Evolutionary conservation across 2,797 vertebrate genomes (phyloP).

Genomic region (Danio albolineatus): DNA sequence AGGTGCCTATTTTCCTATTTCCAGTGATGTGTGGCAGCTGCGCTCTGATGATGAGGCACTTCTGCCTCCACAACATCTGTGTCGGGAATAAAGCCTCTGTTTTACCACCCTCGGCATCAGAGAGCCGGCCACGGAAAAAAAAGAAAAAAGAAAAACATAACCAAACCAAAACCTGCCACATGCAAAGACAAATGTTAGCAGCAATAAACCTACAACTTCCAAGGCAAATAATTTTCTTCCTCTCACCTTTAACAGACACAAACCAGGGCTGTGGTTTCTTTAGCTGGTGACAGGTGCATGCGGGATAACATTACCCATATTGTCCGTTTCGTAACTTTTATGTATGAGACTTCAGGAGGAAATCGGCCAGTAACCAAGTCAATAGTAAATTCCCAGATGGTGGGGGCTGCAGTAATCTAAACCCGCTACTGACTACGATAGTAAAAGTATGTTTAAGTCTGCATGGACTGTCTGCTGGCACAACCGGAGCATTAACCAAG

Average conservation of each 20-base stretch:
- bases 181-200: constrained; percentile 68
- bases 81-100: constrained; percentile 6
- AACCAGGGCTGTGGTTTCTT: constrained; percentile 60
- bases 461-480: constrained; percentile 43
- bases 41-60: constrained; percentile 37
- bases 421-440: constrained; percentile 51
- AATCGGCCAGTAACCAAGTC: constrained; percentile 45
- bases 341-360: constrained; percentile 26
- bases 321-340: constrained; percentile 38
- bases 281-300: constrained; percentile 59
- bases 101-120: constrained; percentile 20
- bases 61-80: constrained; percentile 39
- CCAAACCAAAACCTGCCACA: constrained; percentile 54
- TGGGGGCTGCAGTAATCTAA: constrained; percentile 48
- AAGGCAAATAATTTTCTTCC: constrained; percentile 69
- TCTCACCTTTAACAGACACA: constrained; percentile 61
- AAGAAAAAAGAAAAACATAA: constrained; percentile 5
- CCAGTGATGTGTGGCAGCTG: constrained; percentile 29
- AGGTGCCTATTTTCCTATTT: constrained; percentile 39
- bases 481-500: constrained; percentile 49
- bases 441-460: constrained; percentile 52
- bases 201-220: constrained; percentile 73
- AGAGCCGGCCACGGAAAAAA: not conserved
- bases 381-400: constrained; percentile 48
- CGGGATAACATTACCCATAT: constrained; percentile 41